phyloP scores from a whole-genome alignment of 2,113 vertebrate genomes.

The Papio anubis region DNA sequence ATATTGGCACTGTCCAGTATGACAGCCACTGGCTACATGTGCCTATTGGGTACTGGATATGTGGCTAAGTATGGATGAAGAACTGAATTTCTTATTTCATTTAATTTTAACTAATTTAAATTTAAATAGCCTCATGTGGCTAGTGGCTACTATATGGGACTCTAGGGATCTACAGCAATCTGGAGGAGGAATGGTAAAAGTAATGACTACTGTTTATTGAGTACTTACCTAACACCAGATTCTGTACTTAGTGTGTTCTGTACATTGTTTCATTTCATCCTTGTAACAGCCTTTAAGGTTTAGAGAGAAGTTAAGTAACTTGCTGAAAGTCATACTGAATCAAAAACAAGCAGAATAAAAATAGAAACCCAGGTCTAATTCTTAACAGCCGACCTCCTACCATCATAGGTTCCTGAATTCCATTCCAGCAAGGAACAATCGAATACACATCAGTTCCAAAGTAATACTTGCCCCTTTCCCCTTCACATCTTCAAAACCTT shows the following conservation, averaged over 20 bases:
- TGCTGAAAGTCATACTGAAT: background rate
- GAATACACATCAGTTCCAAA: background rate
- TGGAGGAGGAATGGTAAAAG: background rate
- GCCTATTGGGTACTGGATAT: background rate
- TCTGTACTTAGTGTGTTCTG: background rate
- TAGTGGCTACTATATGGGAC: background rate
- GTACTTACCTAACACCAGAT: background rate
- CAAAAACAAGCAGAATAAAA: background rate
- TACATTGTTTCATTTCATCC: background rate
- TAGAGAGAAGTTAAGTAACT: background rate
- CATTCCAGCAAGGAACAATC: background rate
- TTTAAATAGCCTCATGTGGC: background rate
- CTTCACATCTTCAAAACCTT: background rate
- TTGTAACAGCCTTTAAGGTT: background rate
- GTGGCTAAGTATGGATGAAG: background rate
- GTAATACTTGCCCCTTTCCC: background rate
- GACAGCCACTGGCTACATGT: background rate
- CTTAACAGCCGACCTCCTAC: background rate
- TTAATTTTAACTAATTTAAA: constrained; percentile 2
- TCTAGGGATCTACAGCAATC: background rate
- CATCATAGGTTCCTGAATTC: background rate
- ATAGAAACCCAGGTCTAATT: background rate
- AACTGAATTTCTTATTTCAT: background rate
- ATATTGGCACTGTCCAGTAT: background rate
- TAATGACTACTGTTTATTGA: background rate